Percentiles rank a stretch among this genome's conserved stretches.
Conservation (phyloP, 2,888 invertebrate species). For the Orthosia cruda region DNA sequence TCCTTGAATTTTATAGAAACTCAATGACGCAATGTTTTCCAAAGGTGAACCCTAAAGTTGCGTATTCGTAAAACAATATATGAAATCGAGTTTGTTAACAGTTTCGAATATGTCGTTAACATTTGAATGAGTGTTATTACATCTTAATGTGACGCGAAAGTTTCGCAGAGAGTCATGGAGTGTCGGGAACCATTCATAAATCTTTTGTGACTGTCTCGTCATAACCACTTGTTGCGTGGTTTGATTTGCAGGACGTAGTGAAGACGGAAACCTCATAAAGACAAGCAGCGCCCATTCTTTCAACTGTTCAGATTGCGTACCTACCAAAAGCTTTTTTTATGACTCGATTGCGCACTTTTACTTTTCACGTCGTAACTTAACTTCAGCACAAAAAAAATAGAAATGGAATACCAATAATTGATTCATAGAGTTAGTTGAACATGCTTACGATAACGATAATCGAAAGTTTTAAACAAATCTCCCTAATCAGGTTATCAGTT, state of each 20-base stretch:
- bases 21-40: not conserved
- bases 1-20: not conserved
- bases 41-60: not conserved
- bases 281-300: not conserved
- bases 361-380: not conserved
- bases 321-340: not conserved
- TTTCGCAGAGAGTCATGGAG: not conserved
- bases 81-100: not conserved
- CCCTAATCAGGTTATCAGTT: not conserved
- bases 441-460: not conserved
- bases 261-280: not conserved
- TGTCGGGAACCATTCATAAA: constrained; percentile 24
- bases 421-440: not conserved
- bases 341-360: no score
- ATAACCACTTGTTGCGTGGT: constrained; percentile 45
- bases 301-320: not conserved
- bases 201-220: constrained; percentile 27
- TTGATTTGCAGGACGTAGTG: constrained; percentile 24
- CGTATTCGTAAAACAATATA: not conserved
- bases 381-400: not conserved
- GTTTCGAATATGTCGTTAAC: constrained; percentile 1
- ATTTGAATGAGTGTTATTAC: constrained; percentile 18
- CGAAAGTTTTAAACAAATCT: not conserved
- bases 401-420: not conserved
- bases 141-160: constrained; percentile 9